These are phyloP conservation scores for Gymnothorax javanicus DNA, from an alignment of 2,797 vertebrate species.

Conservation along the genomic window DNA sequence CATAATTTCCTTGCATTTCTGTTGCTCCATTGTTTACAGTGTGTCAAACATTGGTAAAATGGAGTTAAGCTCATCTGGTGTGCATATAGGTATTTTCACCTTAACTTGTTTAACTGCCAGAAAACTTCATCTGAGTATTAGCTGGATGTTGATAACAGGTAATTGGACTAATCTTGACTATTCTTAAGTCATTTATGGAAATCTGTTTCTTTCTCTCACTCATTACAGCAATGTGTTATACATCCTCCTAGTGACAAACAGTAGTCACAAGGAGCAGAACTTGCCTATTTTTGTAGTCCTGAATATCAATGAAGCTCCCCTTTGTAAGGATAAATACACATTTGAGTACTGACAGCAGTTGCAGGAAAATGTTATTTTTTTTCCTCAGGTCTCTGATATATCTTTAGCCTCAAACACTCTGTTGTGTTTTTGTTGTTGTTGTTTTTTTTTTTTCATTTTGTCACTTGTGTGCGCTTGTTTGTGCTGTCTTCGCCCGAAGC, in stretches of 20 bases:
- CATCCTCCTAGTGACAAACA: conserved; percentile 48
- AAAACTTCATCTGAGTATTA: conserved; percentile 58
- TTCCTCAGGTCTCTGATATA: background rate
- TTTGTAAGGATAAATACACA: background rate
- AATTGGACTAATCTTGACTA: conserved; percentile 56
- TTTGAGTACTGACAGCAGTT: background rate
- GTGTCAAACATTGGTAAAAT: conserved; percentile 38
- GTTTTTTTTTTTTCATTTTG: too few species aligned
- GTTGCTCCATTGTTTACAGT: conserved; percentile 49
- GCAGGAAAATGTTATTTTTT: background rate
- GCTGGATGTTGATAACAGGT: conserved; percentile 49
- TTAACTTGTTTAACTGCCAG: conserved; percentile 24
- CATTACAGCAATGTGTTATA: conserved; percentile 48
- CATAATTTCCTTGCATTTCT: conserved; percentile 33
- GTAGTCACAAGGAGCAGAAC: conserved; percentile 58
- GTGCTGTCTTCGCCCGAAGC: background rate
- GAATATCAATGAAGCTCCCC: conserved; percentile 56
- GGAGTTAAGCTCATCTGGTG: conserved; percentile 43
- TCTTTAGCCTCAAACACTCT: background rate
- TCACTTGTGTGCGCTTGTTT: background rate
- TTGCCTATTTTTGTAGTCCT: conserved; percentile 46
- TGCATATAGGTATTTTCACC: conserved; percentile 39
- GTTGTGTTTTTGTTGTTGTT: background rate
- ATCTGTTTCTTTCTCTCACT: conserved; percentile 42
- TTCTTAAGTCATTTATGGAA: conserved; percentile 64